phyloP scores from a whole-genome alignment of 1,140 invertebrate species.

The Pseudomyrmex concolor region DNA sequence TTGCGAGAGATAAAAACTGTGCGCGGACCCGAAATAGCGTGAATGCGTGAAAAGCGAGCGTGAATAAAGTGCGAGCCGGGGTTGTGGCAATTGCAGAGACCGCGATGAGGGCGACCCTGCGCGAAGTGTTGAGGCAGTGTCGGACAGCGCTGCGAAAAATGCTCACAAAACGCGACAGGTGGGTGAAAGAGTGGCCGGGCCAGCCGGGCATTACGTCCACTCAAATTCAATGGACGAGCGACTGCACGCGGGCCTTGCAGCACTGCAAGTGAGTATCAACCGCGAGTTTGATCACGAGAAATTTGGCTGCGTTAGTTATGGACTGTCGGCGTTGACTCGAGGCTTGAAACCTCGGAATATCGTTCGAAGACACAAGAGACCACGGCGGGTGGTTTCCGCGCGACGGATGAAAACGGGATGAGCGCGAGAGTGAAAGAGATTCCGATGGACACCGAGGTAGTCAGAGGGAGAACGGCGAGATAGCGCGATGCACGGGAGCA shows the following conservation, averaged over 20 bases:
- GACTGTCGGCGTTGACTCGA: conserved; percentile 25
- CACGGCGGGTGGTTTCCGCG: not conserved
- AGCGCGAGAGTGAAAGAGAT: not conserved
- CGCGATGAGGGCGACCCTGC: conserved; percentile 87
- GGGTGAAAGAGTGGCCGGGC: conserved; percentile 90
- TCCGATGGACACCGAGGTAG: not conserved
- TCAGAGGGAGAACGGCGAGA: conserved; percentile 10
- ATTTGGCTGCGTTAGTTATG: conserved; percentile 63
- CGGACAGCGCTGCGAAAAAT: conserved; percentile 88
- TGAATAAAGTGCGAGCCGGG: not conserved
- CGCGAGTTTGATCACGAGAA: conserved; percentile 26
- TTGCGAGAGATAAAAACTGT: conserved; percentile 52
- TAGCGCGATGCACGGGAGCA: conserved; percentile 25
- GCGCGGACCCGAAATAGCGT: conserved; percentile 1
- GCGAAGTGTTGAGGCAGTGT: conserved; percentile 86
- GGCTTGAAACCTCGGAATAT: not conserved
- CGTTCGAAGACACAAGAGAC: not conserved
- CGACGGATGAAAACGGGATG: not conserved
- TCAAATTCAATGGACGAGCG: conserved; percentile 92
- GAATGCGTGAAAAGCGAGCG: not conserved
- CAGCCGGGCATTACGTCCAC: conserved; percentile 90
- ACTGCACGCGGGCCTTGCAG: conserved; percentile 89
- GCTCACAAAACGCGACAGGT: conserved; percentile 89
- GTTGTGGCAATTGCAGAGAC: conserved; percentile 81
- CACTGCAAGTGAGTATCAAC: conserved; percentile 86